Percentiles rank a stretch among this genome's conserved stretches.
phyloP scores from a whole-genome alignment of 2,797 vertebrate species.

The Miichthys miiuy region DNA sequence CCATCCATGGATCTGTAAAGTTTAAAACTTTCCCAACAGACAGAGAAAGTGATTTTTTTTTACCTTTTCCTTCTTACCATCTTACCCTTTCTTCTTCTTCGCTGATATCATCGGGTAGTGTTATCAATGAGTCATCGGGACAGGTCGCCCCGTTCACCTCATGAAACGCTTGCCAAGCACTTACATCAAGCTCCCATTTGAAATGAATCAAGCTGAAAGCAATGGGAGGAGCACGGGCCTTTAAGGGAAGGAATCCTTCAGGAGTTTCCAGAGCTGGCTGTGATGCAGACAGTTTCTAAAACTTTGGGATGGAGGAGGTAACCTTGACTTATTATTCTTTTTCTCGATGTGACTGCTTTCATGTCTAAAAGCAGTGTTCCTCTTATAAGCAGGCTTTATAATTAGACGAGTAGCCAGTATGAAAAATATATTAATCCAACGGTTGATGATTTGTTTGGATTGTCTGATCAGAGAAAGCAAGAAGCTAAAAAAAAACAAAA shows the following conservation, averaged over 20 bases:
- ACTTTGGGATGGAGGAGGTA: background rate
- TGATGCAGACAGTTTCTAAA: conserved; percentile 33
- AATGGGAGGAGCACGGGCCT: conserved; percentile 11
- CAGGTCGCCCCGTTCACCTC: conserved; percentile 13
- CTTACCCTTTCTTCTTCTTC: background rate
- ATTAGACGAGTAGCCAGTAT: background rate
- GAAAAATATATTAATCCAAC: background rate
- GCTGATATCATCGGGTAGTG: background rate
- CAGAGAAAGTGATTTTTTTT: background rate
- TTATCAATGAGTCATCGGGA: conserved; percentile 20
- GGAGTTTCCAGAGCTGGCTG: conserved; percentile 39
- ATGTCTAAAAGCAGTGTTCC: background rate
- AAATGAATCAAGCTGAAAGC: conserved; percentile 57
- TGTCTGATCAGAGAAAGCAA: background rate
- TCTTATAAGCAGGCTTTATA: background rate
- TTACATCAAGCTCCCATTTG: conserved; percentile 36
- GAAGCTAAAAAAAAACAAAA: background rate
- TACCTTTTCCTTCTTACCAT: background rate
- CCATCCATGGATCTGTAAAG: background rate
- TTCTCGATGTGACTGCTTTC: background rate
- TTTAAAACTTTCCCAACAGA: background rate
- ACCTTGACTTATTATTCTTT: background rate
- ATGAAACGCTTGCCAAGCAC: background rate
- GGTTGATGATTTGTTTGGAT: background rate
- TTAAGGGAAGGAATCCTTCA: conserved; percentile 39